Percentiles rank a stretch among this genome's conserved stretches.
phyloP scores from a whole-genome alignment of 53 echinoderm and acorn worm species.

The Luidia sarsii region DNA sequence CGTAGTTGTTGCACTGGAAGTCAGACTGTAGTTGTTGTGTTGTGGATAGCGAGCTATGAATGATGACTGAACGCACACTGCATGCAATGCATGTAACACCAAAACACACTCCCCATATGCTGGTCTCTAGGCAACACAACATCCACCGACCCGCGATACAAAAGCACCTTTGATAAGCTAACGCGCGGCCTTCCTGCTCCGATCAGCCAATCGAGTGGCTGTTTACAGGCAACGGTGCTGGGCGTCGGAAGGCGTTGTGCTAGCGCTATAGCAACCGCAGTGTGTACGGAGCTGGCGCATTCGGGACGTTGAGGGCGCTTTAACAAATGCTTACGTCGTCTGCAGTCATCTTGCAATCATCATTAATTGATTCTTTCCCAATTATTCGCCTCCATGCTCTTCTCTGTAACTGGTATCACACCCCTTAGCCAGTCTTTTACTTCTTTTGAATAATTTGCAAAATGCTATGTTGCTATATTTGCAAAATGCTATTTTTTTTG shows the following conservation, averaged over 20 bases:
- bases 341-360: no score
- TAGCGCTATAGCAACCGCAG: conserved; percentile 29
- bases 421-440: no score
- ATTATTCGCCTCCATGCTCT: no score
- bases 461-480: no score
- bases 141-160: neutral
- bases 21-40: no score
- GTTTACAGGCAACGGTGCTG: neutral
- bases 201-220: conserved; percentile 1
- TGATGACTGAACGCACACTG: neutral
- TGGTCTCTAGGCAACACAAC: conserved; percentile 45
- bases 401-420: no score
- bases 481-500: no score
- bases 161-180: conserved; percentile 19
- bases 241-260: conserved; percentile 10
- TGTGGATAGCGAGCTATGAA: no score
- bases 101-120: conserved; percentile 30
- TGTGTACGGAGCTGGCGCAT: neutral
- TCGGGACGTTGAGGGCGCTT: conserved; percentile 8
- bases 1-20: no score
- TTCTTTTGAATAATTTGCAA: no score
- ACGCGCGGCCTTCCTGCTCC: neutral
- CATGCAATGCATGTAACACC: neutral
- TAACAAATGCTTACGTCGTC: conserved; percentile 1
- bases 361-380: no score